Percentiles rank a stretch among this genome's conserved stretches.
phyloP scores from a whole-genome alignment of 1,140 invertebrate species.

The Ephestia elutella region DNA sequence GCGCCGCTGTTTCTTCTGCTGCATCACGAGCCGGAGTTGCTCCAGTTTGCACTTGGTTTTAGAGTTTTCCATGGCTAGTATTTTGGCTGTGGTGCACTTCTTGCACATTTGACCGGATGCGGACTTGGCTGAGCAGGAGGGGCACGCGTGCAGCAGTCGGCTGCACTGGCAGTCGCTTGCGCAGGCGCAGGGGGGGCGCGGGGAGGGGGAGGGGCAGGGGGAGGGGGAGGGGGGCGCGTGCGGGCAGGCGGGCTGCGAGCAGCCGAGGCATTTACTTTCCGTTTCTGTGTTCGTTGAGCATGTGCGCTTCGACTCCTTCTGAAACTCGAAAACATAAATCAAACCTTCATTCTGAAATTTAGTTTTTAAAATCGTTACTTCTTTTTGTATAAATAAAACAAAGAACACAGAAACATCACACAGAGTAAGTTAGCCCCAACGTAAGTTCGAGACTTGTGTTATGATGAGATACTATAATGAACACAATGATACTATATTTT shows the following conservation, averaged over 20 bases:
- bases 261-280: constrained; percentile 45
- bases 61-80: constrained; percentile 80
- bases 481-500: too few species aligned
- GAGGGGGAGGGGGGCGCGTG: constrained; percentile 61
- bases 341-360: neutral
- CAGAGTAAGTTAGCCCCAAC: too few species aligned
- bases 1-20: constrained; percentile 87
- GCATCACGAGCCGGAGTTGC: constrained; percentile 89
- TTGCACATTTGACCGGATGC: constrained; percentile 40
- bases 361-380: too few species aligned
- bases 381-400: too few species aligned
- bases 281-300: constrained; percentile 31
- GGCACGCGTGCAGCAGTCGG: constrained; percentile 39
- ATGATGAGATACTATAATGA: too few species aligned
- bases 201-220: constrained; percentile 43
- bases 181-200: constrained; percentile 24
- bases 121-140: constrained; percentile 36
- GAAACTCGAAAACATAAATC: constrained; percentile 18
- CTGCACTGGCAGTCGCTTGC: constrained; percentile 32
- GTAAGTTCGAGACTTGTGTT: too few species aligned
- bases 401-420: too few species aligned
- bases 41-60: constrained; percentile 90
- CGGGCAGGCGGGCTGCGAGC: constrained; percentile 44
- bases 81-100: constrained; percentile 67
- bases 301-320: constrained; percentile 56